phyloP scores from a whole-genome alignment of 2,888 invertebrate genomes.

The Drosophila quinaria region DNA sequence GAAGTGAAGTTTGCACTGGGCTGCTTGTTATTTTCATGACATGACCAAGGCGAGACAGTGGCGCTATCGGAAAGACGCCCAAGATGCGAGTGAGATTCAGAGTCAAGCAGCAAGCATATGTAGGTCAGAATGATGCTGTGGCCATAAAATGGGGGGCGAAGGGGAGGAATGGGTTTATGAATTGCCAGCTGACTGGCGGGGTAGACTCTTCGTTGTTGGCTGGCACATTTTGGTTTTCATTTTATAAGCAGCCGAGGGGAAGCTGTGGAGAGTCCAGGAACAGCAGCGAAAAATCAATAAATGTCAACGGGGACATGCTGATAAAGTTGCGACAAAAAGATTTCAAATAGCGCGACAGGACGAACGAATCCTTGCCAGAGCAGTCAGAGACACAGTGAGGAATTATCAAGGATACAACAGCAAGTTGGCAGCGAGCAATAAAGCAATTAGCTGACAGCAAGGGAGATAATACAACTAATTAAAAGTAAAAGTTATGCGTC shows the following conservation, averaged over 20 bases:
- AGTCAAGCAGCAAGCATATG: slow-evolving; percentile 70
- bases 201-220: slow-evolving; percentile 13
- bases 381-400: slow-evolving; percentile 7
- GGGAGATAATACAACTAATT: slow-evolving; percentile 81
- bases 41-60: slow-evolving; percentile 40
- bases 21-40: slow-evolving; percentile 32
- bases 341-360: slow-evolving; percentile 63
- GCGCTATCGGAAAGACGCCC: slow-evolving; percentile 48
- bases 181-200: slow-evolving; percentile 69
- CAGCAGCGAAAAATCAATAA: slow-evolving; percentile 68
- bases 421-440: slow-evolving; percentile 57
- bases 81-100: slow-evolving; percentile 55
- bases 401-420: slow-evolving; percentile 48
- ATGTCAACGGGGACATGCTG: slow-evolving; percentile 75
- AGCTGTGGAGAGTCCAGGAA: slow-evolving; percentile 1
- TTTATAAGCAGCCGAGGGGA: slow-evolving; percentile 45
- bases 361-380: slow-evolving; percentile 37
- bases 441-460: slow-evolving; percentile 77
- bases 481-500: slow-evolving; percentile 81
- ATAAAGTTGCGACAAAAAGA: slow-evolving; percentile 79
- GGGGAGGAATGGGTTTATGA: slow-evolving; percentile 51
- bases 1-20: background rate
- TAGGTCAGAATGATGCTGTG: slow-evolving; percentile 69
- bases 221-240: slow-evolving; percentile 74
- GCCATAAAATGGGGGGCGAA: background rate